Percentiles rank a stretch among this genome's conserved stretches.
phyloP scores from a whole-genome alignment of 2,113 vertebrate genomes.

The Hylia prasina region DNA sequence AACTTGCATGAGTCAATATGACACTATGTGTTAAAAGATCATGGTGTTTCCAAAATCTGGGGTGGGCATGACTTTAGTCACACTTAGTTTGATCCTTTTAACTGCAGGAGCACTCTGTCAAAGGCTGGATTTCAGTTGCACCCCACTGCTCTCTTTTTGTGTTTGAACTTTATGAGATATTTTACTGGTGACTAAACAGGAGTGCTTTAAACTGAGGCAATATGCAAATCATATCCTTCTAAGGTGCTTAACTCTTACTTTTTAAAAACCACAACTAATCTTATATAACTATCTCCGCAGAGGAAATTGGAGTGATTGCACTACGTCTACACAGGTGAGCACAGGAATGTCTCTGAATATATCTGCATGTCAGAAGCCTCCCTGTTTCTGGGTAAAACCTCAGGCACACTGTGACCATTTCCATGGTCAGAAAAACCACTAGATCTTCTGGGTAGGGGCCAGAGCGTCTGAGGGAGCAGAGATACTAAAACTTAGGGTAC shows the following conservation, averaged over 20 bases:
- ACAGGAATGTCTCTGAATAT: not conserved
- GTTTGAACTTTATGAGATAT: not conserved
- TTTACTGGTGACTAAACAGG: not conserved
- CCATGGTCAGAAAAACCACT: not conserved
- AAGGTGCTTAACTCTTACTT: not conserved
- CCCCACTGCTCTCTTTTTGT: not conserved
- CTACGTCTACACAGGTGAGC: not conserved
- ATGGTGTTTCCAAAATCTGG: not conserved
- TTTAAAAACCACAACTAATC: not conserved
- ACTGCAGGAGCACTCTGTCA: not conserved
- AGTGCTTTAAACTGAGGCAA: not conserved
- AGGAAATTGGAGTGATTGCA: not conserved
- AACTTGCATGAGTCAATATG: not conserved
- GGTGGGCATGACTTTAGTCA: not conserved
- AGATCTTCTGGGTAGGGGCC: not conserved
- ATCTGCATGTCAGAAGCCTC: not conserved
- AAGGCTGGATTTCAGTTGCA: not conserved
- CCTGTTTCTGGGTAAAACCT: not conserved
- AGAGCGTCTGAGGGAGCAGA: not conserved
- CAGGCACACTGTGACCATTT: fast-evolving
- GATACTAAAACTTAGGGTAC: not conserved
- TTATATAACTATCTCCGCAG: not conserved
- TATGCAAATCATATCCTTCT: not conserved
- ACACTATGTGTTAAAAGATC: not conserved
- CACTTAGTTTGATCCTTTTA: slow-evolving; percentile 1